Conservation (phyloP, 2,888 invertebrate species). For the Agapetus fuscipes region DNA sequence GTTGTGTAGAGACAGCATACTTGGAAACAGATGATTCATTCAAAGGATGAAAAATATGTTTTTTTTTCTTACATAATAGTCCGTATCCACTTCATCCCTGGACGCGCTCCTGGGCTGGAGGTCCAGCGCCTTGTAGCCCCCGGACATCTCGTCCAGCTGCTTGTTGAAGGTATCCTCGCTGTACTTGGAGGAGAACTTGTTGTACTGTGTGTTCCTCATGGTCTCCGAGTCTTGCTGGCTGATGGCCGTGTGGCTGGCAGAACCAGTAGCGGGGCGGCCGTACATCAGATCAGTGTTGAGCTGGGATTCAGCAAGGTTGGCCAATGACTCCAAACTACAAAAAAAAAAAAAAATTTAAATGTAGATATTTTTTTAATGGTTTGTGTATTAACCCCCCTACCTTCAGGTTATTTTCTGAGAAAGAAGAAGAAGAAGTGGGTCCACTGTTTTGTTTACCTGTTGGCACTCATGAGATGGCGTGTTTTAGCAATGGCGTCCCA, state of each 20-base stretch:
- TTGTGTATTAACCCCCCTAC: too few species aligned
- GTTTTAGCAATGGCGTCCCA: conserved; percentile 80
- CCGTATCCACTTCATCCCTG: conserved; percentile 7
- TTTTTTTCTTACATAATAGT: conserved; percentile 17
- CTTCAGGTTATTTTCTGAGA: too few species aligned
- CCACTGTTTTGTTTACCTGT: too few species aligned
- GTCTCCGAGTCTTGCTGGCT: conserved; percentile 46
- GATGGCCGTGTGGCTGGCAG: too few species aligned
- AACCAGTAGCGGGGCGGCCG: conserved; percentile 31
- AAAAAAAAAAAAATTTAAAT: conserved; percentile 15
- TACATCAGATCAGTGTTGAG: conserved; percentile 40
- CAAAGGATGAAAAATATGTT: too few species aligned
- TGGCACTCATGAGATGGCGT: conserved; percentile 56
- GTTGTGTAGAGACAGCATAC: too few species aligned
- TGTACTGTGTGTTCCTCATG: conserved; percentile 50
- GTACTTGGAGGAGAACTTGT: conserved; percentile 38
- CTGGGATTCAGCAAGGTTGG: conserved; percentile 55
- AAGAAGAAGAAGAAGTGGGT: too few species aligned
- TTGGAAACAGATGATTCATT: too few species aligned
- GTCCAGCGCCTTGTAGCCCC: conserved; percentile 22
- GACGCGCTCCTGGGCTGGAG: conserved; percentile 6
- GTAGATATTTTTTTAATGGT: conserved; percentile 18
- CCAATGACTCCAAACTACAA: conserved; percentile 58
- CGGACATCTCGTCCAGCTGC: conserved; percentile 38
- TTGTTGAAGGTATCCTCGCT: conserved; percentile 38